phyloP scores from a whole-genome alignment of 2,113 vertebrate genomes.

The Ctenodactylus gundi region DNA sequence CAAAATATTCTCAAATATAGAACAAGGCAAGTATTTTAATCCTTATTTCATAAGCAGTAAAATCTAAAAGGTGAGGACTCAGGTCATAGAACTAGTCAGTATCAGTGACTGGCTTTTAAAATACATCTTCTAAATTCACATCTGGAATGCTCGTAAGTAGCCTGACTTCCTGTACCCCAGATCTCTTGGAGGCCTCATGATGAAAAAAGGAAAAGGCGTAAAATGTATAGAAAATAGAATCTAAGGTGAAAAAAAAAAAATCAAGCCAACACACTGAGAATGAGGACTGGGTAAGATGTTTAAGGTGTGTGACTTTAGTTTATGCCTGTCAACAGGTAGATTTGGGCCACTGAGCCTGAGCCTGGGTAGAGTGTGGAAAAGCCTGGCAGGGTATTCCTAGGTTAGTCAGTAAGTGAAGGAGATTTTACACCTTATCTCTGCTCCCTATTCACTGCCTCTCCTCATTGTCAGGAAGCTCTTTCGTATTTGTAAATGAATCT shows the following conservation, averaged over 20 bases:
- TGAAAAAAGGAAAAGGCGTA: not conserved
- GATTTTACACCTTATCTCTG: constrained; percentile 35
- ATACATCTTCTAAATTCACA: not conserved
- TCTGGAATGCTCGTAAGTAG: not conserved
- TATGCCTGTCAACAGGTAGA: not conserved
- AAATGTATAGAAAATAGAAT: constrained; percentile 23
- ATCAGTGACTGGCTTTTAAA: not conserved
- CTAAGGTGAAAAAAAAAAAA: not conserved
- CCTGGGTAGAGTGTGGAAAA: not conserved
- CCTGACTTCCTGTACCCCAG: not conserved
- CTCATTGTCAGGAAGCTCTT: constrained; percentile 57
- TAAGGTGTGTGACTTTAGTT: not conserved
- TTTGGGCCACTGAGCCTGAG: not conserved
- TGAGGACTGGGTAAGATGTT: not conserved
- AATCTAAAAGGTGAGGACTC: not conserved
- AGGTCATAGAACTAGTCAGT: not conserved
- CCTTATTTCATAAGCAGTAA: constrained; percentile 7
- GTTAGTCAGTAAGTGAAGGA: not conserved
- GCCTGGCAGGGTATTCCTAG: not conserved
- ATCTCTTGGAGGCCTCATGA: not conserved
- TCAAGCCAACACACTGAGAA: not conserved
- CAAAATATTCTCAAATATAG: not conserved
- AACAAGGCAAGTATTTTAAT: constrained; percentile 15
- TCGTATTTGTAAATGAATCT: constrained; percentile 58
- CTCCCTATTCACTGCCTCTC: not conserved